Evolutionary conservation across 2,888 invertebrate species (phyloP).

Genomic region (Plemyria rubiginata): DNA sequence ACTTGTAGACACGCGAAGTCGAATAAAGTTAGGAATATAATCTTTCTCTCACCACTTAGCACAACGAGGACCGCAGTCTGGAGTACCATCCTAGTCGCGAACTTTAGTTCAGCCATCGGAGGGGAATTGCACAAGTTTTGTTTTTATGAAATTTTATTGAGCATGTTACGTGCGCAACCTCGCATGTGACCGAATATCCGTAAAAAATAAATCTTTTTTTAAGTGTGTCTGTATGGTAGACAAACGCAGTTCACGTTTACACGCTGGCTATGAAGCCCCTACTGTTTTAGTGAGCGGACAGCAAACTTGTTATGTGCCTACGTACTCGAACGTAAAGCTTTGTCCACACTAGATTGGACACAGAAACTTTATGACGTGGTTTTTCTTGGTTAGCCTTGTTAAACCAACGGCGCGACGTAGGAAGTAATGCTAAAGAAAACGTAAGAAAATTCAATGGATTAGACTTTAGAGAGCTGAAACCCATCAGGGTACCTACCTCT

Average conservation of each 20-base stretch:
- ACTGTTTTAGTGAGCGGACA: constrained; percentile 38
- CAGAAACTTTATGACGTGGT: constrained; percentile 4
- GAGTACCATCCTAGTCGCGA: constrained; percentile 42
- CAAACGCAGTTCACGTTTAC: constrained; percentile 44
- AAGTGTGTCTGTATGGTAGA: constrained; percentile 21
- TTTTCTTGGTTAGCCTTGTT: constrained; percentile 5
- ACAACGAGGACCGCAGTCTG: constrained; percentile 64
- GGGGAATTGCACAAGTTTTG: constrained; percentile 49
- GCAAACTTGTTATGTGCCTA: constrained; percentile 36
- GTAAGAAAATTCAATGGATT: not conserved
- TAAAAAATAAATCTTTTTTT: not conserved
- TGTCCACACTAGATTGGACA: constrained; percentile 36
- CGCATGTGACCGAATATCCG: not conserved
- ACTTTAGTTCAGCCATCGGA: constrained; percentile 61
- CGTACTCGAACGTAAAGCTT: constrained; percentile 43
- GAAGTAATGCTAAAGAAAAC: not conserved
- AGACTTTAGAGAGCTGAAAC: no score
- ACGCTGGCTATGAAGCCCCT: constrained; percentile 45
- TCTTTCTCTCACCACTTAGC: constrained; percentile 73
- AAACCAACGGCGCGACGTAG: not conserved
- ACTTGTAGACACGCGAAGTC: constrained; percentile 51
- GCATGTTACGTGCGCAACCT: constrained; percentile 8
- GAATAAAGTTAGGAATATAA: constrained; percentile 53
- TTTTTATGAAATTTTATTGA: constrained; percentile 26
- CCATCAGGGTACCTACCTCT: no score